Base-by-base conservation (phyloP, 2,888 invertebrate species). In the Coecobrya sp. region DNA sequence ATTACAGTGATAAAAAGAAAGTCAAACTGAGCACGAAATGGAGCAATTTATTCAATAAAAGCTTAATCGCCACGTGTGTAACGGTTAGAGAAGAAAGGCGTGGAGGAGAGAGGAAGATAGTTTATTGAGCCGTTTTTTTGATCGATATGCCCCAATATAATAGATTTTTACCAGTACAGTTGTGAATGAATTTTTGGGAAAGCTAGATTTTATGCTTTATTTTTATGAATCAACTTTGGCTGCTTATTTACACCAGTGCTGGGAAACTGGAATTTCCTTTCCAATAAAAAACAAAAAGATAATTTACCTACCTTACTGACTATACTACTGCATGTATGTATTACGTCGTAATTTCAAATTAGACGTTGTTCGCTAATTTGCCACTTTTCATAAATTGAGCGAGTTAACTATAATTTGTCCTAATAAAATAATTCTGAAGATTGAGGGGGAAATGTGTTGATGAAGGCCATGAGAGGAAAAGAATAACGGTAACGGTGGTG, bases 11-110 rank as follows among this genome's bases (percentile, higher is more conserved):
- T 52, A 36, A 81, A 79, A 25, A 55, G 27, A 45, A 65, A 27
- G 55, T 55, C 19, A 55, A 55, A 55, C 55, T 55, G 55, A 10
- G 19, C n/a, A 82, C 36, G 86, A 25, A 88, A 88, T 88, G 88
- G 88, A 88, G 81, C 88, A 88, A 88, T 88, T 88, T 81, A 65
- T 88, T 81, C 88, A 88, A 88, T 88, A 87, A 87, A 86, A 22
- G 5, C 73, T 73, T 45, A 73, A 73, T 73, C 73, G 36, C 36
- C 45, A 11, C 4, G 19, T 65, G 19, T 65, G 10, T 27, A 25
- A 59, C 59, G 22, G n/a, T 19, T 59, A 13, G 49, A 10, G 11
- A 1, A 1, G 49, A 11, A 49, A 49, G 36, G 36, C 36, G 49
- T 19, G 55, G 13, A n/a, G 13, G 19, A 55, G 5, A n/a, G 55